Percentiles rank a stretch among this genome's conserved stretches.
Conservation (phyloP, 2,888 invertebrate species). For the Neoascia interrupta region DNA sequence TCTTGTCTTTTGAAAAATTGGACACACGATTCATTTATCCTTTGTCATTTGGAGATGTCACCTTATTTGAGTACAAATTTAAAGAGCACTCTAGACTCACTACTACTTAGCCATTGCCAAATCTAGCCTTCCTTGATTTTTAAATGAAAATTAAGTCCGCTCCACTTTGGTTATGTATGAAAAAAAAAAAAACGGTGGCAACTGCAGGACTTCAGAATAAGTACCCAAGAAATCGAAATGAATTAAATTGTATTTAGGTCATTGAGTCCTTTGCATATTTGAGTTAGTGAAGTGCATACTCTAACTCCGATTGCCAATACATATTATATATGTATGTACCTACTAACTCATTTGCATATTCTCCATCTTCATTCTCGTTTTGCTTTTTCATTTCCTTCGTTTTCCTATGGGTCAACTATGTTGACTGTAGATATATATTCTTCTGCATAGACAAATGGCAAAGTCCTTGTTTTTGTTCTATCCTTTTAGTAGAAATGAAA, state of each 20-base stretch:
- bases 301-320: constrained; percentile 26
- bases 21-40: too few species aligned
- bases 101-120: too few species aligned
- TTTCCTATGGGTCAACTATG: constrained; percentile 39
- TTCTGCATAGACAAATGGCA: constrained; percentile 28
- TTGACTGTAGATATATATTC: constrained; percentile 17
- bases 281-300: neutral
- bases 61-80: too few species aligned
- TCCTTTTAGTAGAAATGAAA: constrained; percentile 21
- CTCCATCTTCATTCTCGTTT: neutral
- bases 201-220: too few species aligned
- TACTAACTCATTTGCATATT: constrained; percentile 45
- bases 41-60: too few species aligned
- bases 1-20: too few species aligned
- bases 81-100: too few species aligned
- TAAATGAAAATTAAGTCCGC: too few species aligned
- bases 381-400: neutral
- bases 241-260: constrained; percentile 30
- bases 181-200: too few species aligned
- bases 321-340: too few species aligned
- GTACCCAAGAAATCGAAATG: constrained; percentile 8
- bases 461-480: constrained; percentile 4
- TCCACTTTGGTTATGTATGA: too few species aligned
- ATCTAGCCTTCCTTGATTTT: too few species aligned
- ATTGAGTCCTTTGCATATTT: constrained; percentile 35